These are phyloP conservation scores for Helleia helle DNA, from an alignment of 2,888 invertebrate genomes.

Conservation along the genomic window DNA sequence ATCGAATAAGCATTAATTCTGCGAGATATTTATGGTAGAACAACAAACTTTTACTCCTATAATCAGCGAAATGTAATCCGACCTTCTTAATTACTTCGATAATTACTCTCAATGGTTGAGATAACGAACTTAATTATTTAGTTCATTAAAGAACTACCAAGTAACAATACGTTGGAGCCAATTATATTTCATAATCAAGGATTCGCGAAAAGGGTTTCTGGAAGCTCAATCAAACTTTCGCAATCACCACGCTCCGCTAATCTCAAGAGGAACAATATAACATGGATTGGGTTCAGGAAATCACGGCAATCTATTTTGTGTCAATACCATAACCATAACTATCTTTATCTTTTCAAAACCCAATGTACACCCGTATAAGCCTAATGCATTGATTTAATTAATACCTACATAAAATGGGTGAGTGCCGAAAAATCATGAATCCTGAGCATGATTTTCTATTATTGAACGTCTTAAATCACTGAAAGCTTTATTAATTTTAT, in stretches of 20 bases:
- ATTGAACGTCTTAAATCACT: no score
- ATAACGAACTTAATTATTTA: conserved; percentile 6
- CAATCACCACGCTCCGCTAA: conserved; percentile 67
- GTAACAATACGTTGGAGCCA: background rate
- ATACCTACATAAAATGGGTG: no score
- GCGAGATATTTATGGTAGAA: no score
- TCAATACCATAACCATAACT: no score
- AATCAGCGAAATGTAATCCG: background rate
- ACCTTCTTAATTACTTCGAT: conserved; percentile 11
- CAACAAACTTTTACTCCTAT: no score
- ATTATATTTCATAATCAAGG: conserved; percentile 13
- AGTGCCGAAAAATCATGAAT: no score
- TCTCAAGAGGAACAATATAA: conserved; percentile 55
- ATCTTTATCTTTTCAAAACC: no score
- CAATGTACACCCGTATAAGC: no score
- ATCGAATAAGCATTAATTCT: no score
- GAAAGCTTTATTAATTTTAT: no score
- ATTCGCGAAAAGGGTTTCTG: conserved; percentile 46
- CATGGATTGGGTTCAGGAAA: background rate
- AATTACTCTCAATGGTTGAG: conserved; percentile 10
- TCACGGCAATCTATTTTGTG: background rate
- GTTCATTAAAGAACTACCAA: background rate
- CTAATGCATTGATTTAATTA: no score
- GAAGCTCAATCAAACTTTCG: conserved; percentile 66
- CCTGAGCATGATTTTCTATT: no score